Base-by-base conservation (phyloP, 2,797 vertebrate species). In the Thalassophryne amazonica region DNA sequence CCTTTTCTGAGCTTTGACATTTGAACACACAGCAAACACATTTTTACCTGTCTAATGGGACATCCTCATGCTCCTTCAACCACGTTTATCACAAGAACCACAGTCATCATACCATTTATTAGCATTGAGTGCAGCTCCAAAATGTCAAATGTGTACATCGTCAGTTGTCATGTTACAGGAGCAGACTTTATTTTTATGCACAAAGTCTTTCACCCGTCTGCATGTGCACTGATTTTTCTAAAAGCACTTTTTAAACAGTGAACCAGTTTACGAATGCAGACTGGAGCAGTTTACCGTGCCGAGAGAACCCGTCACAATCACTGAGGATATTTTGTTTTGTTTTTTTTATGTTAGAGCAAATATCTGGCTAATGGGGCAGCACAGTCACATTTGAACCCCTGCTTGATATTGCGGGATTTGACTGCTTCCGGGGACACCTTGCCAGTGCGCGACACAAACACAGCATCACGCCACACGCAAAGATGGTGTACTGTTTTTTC, bases 21-120 rank as follows among this genome's bases (percentile, higher is more conserved):
- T 63, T 74, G 56, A 61, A 80, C 56, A 39, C 33, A 81, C 37
- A 45, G 50, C 62, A 56, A 69, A 79, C 56, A 73, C 53, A 36
- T 75, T 67, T 74, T 52, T 76, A 72, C 52, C n/a, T 65, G 63
- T 71, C 73, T 64, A 50, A 35, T 11, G 41, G 25, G 68, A 34
- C 14, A 38, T 57, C 42, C n/a, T 50, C 56, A 54, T 55, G 68
- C 52, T 60, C 59, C 58, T 60, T 34, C 21, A 13, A 60, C 40
- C 28, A 21, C n/a, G 10, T 51, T 53, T 18, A 46, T 38, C 58
- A 47, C 61, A 35, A 41, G 27, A 53, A 42, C 57, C 57, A 46
- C 31, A 47, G 46, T 14, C 48, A 15, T 14, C n/a, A 25, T 43
- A 48, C 13, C 34, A 30, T 27, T 21, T n/a, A n/a, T n/a, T n/a